These are phyloP conservation scores for Protosalanx chinensis DNA, from an alignment of 2,797 vertebrate species.

Conservation along the genomic window DNA sequence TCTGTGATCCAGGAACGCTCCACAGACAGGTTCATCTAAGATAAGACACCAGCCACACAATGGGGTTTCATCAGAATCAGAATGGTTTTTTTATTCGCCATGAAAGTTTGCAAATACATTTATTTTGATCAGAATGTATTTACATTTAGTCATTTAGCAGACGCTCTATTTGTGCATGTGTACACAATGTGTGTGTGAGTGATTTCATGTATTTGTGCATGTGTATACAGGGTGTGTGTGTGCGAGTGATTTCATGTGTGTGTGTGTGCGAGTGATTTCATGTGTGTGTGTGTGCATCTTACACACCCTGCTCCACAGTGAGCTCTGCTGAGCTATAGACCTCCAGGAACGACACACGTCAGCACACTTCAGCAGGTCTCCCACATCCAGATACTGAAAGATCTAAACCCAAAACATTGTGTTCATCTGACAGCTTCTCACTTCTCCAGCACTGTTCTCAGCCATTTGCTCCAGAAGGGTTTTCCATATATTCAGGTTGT, in stretches of 20 bases:
- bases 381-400: slow-evolving; percentile 60
- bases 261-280: slow-evolving; percentile 5
- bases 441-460: not conserved
- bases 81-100: too few relatives aligned
- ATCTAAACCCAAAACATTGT: slow-evolving; percentile 51
- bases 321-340: slow-evolving; percentile 55
- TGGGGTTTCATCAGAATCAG: too few relatives aligned
- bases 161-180: not conserved
- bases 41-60: not conserved
- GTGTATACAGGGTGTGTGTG: not conserved
- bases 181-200: not conserved
- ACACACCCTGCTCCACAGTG: slow-evolving; percentile 71
- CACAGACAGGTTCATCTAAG: slow-evolving; percentile 65
- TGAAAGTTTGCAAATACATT: too few relatives aligned
- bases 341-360: slow-evolving; percentile 67
- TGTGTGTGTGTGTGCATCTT: not conserved
- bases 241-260: slow-evolving; percentile 1
- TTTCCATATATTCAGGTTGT: not conserved
- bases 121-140: too few relatives aligned
- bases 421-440: not conserved
- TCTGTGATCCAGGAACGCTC: slow-evolving; percentile 65
- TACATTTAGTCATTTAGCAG: too few relatives aligned
- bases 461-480: not conserved
- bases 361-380: slow-evolving; percentile 64
- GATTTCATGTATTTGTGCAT: slow-evolving; percentile 13